Evolutionary conservation across 2,113 vertebrate species (phyloP), one percentile per base, ranked within the genome.

Genomic region (Hippocampus zosterae): DNA sequence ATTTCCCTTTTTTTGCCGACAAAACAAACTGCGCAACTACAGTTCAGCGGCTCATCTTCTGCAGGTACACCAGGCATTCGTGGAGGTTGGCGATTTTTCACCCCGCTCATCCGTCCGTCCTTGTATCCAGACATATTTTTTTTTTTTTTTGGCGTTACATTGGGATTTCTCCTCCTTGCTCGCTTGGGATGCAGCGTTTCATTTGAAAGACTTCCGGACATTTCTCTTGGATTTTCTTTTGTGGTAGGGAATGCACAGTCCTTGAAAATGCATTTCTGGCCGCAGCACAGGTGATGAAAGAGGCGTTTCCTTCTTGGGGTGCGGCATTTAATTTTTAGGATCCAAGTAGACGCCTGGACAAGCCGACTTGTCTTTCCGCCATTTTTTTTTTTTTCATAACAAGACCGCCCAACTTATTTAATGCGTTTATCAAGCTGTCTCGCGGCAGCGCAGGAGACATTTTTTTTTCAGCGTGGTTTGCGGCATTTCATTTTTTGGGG

Each of bases 101-200:
- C 52, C 52, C 25, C 27, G 33, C 57, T 60, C 60, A 52, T 68
- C 19, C 69, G 48, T 73, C 56, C 77, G 77, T 77, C 68, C 60
- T 2, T 48, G 48, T 25, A 67, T 68, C 71, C 67, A 67, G 61
- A 53, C 41, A 9, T 40, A 15, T 44, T 44, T 23, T 33, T 33
- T 33, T 33, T 4, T 33, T 33, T 3, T 37, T 12, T 25, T 7
- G 29, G 23, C 23, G 55, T 23, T 23, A 53, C 73, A 1, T 7
- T 0, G 1, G 73, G 68, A 8, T 68, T 86, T 18, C 48, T 50
- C 48, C 77, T 56, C 1, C 19, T 71, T 57, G 6, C 18, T 50
- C 18, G 48, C 18, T 50, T 21, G 48, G 48, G 18, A 0, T 1
- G 16, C 27, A 23, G 55, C 13, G 55, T 57, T 57, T 57, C 27